Evolutionary conservation across 2,113 vertebrate genomes (phyloP).

Genomic region (Syngnathus scovelli): DNA sequence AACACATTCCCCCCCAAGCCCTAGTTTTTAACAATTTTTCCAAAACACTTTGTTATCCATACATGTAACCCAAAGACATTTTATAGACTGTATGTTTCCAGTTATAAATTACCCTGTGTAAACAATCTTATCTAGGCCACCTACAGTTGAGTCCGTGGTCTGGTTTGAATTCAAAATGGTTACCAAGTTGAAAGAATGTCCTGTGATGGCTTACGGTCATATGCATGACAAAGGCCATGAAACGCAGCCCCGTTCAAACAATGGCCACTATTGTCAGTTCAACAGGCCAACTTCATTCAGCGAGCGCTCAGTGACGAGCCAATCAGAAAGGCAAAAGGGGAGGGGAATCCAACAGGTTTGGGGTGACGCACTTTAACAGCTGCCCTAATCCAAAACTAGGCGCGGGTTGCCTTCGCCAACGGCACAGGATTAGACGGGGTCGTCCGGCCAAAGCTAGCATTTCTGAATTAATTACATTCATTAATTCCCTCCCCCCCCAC

Average conservation of each 20-base stretch:
- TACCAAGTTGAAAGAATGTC: constrained; percentile 42
- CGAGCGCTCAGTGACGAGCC: constrained; percentile 28
- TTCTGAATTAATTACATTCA: constrained; percentile 44
- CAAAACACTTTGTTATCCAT: neutral
- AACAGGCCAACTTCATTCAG: constrained; percentile 60
- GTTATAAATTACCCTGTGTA: neutral
- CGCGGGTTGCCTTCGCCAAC: constrained; percentile 45
- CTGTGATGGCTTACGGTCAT: constrained; percentile 45
- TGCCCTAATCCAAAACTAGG: constrained; percentile 58
- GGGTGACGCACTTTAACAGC: constrained; percentile 61
- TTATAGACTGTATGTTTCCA: neutral
- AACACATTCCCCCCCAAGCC: neutral
- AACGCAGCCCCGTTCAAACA: constrained; percentile 56
- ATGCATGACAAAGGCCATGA: constrained; percentile 64
- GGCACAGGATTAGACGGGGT: constrained; percentile 53
- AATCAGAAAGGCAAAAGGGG: constrained; percentile 35
- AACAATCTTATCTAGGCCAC: neutral
- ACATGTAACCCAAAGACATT: neutral
- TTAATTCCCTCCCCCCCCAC: constrained; percentile 26
- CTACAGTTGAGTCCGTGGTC: neutral
- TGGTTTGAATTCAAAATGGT: constrained; percentile 1
- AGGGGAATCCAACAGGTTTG: constrained; percentile 46
- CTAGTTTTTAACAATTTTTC: neutral
- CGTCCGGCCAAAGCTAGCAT: constrained; percentile 33
- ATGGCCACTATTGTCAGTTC: constrained; percentile 64